Evolutionary conservation across 2,797 vertebrate genomes (phyloP), one percentile per base, ranked within the genome.

Genomic region (Pelochelys cantorii): DNA sequence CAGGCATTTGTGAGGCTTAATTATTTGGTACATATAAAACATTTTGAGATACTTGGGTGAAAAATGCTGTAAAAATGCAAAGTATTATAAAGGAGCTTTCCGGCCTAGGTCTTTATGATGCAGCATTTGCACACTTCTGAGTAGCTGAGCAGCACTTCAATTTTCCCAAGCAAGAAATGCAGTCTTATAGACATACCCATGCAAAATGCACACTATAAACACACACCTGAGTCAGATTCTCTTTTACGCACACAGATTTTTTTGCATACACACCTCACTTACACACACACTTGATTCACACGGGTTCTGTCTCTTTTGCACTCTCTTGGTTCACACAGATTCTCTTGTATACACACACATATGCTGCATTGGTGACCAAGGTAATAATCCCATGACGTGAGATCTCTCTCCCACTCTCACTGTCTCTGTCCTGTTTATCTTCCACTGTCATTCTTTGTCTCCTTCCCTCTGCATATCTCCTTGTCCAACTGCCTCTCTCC

Each of bases 41-140:
- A 75, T 53, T 91, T 84, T 42, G 1, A 90, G 88, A 84, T 71
- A 5, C 12, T 48, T 3, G 85, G 79, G 84, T 37, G 9, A 84
- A 81, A 75, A 77, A 48, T 82, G 15, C 53, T 84, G 13, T 25
- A 85, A 53, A 84, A 20, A 29, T 87, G 94, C 93, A 13, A 65
- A 52, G 1, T n/a, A 27, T 57, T 37, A 54, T 52, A 84, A 31
- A 92, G 84, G 5, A 81, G 29, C 4, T 82, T 84, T 7, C 42
- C 18, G 79, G 71, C 8, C 86, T 90, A 48, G 48, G 89, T 87
- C 83, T 77, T 79, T 79, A 65, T 83, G 59, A 77, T 91, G 29
- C 55, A 84, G 52, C 22, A 9, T 93, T 90, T 84, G 10, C 79
- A 92, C 23, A 18, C 83, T 90, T 18, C 53, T 92, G 54, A 52